Conservation (phyloP, 2,113 vertebrate species). For the Onychostruthus taczanowskii region DNA sequence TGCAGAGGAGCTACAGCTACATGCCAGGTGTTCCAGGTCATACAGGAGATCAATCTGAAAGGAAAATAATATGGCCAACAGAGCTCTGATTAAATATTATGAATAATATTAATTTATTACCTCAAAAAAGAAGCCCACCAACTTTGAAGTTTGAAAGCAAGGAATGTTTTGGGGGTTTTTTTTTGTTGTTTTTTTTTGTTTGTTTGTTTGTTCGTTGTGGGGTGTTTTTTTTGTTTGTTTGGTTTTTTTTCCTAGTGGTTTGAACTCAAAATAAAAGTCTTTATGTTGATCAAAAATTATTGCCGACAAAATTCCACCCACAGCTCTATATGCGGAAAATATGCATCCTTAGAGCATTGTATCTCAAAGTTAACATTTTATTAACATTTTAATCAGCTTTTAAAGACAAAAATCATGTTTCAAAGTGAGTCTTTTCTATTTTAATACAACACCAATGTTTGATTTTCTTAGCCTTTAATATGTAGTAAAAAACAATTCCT, state of each 20-base stretch:
- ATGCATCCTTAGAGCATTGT: background rate
- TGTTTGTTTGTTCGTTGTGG: no score
- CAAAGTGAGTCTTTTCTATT: background rate
- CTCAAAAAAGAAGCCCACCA: accelerated
- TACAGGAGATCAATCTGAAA: background rate
- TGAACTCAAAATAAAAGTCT: background rate
- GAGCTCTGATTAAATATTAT: background rate
- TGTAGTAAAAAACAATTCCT: background rate
- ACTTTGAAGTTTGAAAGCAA: background rate
- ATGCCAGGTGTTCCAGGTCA: background rate
- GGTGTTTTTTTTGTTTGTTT: no score
- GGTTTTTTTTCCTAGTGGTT: background rate
- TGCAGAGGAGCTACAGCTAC: background rate
- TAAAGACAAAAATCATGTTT: background rate
- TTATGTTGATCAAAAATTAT: background rate
- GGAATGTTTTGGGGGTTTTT: no score
- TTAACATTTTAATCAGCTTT: background rate
- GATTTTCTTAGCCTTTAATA: background rate
- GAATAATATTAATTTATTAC: background rate
- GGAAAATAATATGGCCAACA: no score
- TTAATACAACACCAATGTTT: background rate
- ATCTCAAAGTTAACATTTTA: background rate
- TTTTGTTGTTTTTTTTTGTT: no score
- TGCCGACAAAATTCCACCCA: background rate
- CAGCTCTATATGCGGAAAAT: background rate